Base-by-base conservation (phyloP, 1,140 invertebrate species). In the Eulimnadia texana region DNA sequence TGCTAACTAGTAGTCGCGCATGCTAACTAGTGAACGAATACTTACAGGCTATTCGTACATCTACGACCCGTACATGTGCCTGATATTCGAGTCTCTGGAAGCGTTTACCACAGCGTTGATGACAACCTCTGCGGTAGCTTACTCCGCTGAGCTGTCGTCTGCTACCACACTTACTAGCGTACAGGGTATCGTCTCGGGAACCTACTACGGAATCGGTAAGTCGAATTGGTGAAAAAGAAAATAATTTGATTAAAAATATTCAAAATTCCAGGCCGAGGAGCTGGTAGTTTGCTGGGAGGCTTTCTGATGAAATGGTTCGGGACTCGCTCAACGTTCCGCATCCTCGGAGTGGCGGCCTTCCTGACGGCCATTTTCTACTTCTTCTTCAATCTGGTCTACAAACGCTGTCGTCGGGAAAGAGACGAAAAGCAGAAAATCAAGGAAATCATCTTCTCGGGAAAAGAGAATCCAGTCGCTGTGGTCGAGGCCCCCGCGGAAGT, bases 81-180 rank as follows among this genome's bases (percentile, higher is more conserved):
- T 93, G 47, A 79, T 86, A 27, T 88, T 90, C 68, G 90, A 93
- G 73, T 82, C 84, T 11, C 76, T 90, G 71, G 88, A 91, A 76
- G 84, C 83, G 1, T 80, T 91, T 54, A 90, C 88, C n/a, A 83
- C 85, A 64, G 85, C 85, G 16, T 72, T 93, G 52, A 83, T 86
- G 65, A 86, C 86, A 71, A 88, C 87, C 0, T 85, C 88, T 1
- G 85, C 85, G 10, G 83, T 88, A 2, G 88, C 86, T 24, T 90
- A 90, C 68, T 85, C 85, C 0, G 86, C 84, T 2, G 81, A 82
- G 63, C 75, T 90, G 2, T 85, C 86, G 11, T 86, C 85, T 2
- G 79, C 80, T n/a, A 82, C 85, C 1, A 88, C 88, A 0, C 83
- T 90, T 64, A 85, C 84, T 19, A 88, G 85, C 11, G 81, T 90